These are phyloP conservation scores for Laticauda colubrina DNA, from an alignment of 2,113 vertebrate species.

Conservation along the genomic window DNA sequence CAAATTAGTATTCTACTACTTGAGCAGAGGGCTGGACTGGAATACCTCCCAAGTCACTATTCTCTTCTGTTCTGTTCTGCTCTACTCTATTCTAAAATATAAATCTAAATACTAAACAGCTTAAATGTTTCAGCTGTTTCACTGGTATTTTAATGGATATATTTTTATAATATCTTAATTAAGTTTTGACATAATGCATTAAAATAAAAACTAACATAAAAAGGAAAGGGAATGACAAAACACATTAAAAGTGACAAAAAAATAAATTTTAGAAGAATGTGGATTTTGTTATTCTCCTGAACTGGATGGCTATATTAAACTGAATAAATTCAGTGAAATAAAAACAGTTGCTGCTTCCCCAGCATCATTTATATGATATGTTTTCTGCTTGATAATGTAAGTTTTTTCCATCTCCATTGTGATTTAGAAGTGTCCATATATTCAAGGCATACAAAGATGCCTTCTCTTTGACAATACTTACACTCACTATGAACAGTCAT, in stretches of 20 bases:
- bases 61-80: too few species aligned
- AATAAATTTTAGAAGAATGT: background rate
- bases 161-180: background rate
- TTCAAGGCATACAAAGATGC: background rate
- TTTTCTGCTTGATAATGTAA: background rate
- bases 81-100: too few species aligned
- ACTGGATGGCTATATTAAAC: background rate
- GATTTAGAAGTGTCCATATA: background rate
- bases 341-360: background rate
- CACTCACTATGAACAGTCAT: background rate
- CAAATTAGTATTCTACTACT: too few species aligned
- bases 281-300: background rate
- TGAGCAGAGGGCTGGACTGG: too few species aligned
- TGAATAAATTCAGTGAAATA: background rate
- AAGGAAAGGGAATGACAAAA: background rate
- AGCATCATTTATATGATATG: background rate
- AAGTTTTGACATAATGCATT: background rate
- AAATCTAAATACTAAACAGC: background rate
- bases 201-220: background rate
- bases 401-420: background rate
- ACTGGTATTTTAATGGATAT: background rate
- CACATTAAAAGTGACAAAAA: background rate
- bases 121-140: background rate
- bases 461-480: background rate
- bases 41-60: too few species aligned